These are phyloP conservation scores for Candidula unifasciata DNA, from an alignment of 2,888 invertebrate species.

Conservation along the genomic window DNA sequence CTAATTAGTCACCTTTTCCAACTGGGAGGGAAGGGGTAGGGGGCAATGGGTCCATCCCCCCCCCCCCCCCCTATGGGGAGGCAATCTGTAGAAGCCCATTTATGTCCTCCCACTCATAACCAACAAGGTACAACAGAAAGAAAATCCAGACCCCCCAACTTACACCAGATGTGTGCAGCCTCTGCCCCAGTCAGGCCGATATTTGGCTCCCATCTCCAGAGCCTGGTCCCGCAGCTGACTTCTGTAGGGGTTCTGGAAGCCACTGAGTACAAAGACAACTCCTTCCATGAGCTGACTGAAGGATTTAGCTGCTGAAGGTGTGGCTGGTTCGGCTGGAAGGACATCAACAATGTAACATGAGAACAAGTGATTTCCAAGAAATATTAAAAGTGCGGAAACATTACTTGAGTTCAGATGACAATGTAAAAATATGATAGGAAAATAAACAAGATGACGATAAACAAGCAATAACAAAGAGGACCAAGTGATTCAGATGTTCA, in stretches of 20 bases:
- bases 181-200: constrained; percentile 86
- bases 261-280: constrained; percentile 89
- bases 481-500: no score
- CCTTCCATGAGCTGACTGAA: constrained; percentile 83
- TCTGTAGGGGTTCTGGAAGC: constrained; percentile 90
- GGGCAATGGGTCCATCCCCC: no score
- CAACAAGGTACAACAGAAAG: no score
- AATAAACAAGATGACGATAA: background rate
- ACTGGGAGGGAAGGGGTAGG: no score
- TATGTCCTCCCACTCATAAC: no score
- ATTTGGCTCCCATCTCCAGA: constrained; percentile 87
- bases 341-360: background rate
- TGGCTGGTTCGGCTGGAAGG: constrained; percentile 68
- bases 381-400: background rate
- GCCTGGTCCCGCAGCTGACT: constrained; percentile 84
- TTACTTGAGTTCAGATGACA: background rate
- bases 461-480: no score
- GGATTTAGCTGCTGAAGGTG: constrained; percentile 60
- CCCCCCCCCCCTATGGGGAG: no score
- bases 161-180: constrained; percentile 91
- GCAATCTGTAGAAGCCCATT: no score
- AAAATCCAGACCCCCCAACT: constrained; percentile 57
- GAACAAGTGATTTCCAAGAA: background rate
- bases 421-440: background rate
- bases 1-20: no score